Evolutionary conservation across 2,797 vertebrate genomes (phyloP), one percentile per base, ranked within the genome.

Genomic region (Pogonophryne albipinna): DNA sequence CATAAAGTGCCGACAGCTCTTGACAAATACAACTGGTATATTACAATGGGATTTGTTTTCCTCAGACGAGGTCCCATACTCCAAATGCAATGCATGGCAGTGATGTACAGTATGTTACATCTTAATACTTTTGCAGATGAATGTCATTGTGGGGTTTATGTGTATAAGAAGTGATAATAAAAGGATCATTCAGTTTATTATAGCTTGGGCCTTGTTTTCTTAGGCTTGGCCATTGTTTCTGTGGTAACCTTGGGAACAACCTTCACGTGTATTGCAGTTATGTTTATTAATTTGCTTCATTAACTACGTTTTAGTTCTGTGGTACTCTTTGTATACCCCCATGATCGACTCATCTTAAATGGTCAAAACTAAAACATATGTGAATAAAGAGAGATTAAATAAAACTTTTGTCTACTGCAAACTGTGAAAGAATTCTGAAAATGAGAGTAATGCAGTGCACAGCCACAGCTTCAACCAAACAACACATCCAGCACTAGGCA

Each of bases 1-100:
- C 74, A 45, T 15, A 45, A 70, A 81, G 68, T 71, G 77, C 83
- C 87, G 70, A 84, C 75, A 74, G 77, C 71, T 71, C 42, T 69
- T 76, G 14, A 68, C 60, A 78, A 84, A 84, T 85, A 75, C 76
- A 82, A 78, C 61, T 19, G 42, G 10, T 57, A 44, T 61, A 57
- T 44, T 61, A 49, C 79, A 45, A 51, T 47, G 20, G 66, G 78
- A 56, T 47, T 12, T 31, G 59, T 49, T 50, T 70, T 68, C 20
- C 47, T 63, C 31, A 68, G 60, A 42, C 17, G 46, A 77, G 57
- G 64, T 67, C 63, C 65, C 60, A 20, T 41, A 44, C 49, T 80
- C 53, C 51, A 56, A 79, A 89, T 88, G 80, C 84, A 86, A 88
- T 88, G 90, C 91, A 91, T 91, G 89, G 46, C 79, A 70, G 71